These are phyloP conservation scores for Plebejus melissa DNA, from an alignment of 2,888 invertebrate genomes.

Conservation along the genomic window DNA sequence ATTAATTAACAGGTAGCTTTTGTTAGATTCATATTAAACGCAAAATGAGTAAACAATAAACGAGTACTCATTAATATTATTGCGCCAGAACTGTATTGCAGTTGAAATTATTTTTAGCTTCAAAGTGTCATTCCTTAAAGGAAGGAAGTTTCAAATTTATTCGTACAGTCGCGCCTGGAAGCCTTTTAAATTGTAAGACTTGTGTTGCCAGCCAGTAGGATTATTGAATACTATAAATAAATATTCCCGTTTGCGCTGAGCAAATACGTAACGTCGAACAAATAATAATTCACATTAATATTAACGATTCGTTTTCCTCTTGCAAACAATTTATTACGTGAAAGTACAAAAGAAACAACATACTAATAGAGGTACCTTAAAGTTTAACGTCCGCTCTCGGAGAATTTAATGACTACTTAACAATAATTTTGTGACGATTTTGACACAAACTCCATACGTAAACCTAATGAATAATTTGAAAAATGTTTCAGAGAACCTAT, in stretches of 20 bases:
- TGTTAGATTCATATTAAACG: neutral
- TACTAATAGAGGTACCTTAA: no score
- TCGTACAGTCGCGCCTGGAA: neutral
- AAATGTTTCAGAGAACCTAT: no score
- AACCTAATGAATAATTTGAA: no score
- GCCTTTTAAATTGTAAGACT: slow-evolving; percentile 24
- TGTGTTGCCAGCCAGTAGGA: neutral
- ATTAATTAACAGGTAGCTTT: no score
- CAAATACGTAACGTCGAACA: slow-evolving; percentile 23
- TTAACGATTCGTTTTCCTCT: no score
- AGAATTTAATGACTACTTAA: no score
- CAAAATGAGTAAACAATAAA: neutral
- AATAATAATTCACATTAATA: no score
- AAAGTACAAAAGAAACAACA: no score
- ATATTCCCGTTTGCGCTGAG: slow-evolving; percentile 8
- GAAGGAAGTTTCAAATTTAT: slow-evolving; percentile 4
- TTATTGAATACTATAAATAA: neutral
- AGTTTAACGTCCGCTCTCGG: no score
- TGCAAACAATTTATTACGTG: no score
- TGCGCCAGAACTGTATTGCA: neutral
- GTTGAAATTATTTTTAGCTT: slow-evolving; percentile 12
- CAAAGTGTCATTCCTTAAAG: slow-evolving; percentile 1
- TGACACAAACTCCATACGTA: no score
- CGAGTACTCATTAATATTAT: neutral
- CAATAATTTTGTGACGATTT: no score